A percentile compares a stretch with the other conserved stretches of the same genome.
These are phyloP conservation scores for Panopea generosa DNA, from an alignment of 2,888 invertebrate species.

Conservation along the genomic window DNA sequence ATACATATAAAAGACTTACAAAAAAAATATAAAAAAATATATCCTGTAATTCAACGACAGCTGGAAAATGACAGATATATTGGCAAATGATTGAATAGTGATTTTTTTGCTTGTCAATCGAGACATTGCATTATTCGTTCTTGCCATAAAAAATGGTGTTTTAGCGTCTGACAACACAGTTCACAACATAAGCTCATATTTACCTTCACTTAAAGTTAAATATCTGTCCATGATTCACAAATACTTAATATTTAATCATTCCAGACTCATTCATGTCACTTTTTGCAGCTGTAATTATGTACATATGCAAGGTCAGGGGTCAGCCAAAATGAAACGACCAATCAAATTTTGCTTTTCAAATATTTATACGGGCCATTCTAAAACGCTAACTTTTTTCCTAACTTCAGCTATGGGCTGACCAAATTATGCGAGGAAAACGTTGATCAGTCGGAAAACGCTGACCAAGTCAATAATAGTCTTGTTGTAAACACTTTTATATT, in stretches of 20 bases:
- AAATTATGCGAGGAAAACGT: too few species aligned
- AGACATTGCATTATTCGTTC: too few species aligned
- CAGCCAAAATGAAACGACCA: constrained; percentile 50
- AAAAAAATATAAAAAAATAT: too few species aligned
- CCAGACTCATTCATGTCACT: constrained; percentile 36
- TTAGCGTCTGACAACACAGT: not conserved
- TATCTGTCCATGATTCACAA: constrained; percentile 1
- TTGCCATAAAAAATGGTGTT: too few species aligned
- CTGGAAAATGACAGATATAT: too few species aligned
- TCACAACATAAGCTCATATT: not conserved
- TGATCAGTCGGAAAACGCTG: too few species aligned
- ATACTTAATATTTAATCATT: constrained; percentile 34
- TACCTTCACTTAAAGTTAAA: constrained; percentile 24
- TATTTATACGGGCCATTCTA: too few species aligned
- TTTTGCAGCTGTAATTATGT: constrained; percentile 48
- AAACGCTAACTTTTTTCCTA: not conserved
- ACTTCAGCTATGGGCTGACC: not conserved
- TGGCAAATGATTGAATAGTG: too few species aligned
- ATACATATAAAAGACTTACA: too few species aligned
- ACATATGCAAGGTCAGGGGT: constrained; percentile 61
- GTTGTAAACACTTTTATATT: not conserved
- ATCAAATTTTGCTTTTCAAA: constrained; percentile 30
- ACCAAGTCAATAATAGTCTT: too few species aligned
- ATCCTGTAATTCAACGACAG: too few species aligned
- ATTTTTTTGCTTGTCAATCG: too few species aligned